Conservation (phyloP, 2,888 invertebrate species). For the Argyresthia albistria region DNA sequence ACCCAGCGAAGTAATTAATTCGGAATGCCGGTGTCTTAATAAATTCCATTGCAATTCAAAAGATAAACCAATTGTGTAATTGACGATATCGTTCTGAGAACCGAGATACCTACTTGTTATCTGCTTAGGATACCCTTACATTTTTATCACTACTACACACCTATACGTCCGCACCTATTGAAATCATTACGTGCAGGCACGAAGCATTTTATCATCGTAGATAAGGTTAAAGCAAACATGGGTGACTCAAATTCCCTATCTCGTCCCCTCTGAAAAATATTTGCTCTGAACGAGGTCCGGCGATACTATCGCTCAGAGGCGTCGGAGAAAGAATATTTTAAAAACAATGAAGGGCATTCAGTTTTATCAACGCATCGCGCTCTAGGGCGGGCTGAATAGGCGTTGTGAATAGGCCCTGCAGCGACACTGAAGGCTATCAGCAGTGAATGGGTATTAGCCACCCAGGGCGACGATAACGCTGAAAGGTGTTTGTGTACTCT, state of each 20-base stretch:
- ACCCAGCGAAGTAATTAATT: no score
- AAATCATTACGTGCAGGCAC: no score
- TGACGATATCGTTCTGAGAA: no score
- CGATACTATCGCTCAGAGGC: conserved; percentile 46
- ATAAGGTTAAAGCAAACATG: neutral
- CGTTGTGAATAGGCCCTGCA: conserved; percentile 46
- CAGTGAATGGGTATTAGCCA: conserved; percentile 61
- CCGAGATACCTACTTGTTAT: no score
- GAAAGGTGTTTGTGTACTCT: conserved; percentile 41
- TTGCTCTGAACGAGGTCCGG: conserved; percentile 30
- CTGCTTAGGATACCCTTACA: no score
- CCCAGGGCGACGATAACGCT: conserved; percentile 62
- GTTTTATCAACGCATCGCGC: conserved; percentile 64
- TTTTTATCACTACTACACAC: no score
- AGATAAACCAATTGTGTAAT: no score
- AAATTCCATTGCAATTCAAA: no score
- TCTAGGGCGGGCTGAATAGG: conserved; percentile 50
- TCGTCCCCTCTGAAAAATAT: conserved; percentile 3
- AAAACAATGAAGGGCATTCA: conserved; percentile 60
- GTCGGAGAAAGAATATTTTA: conserved; percentile 45
- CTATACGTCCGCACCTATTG: no score
- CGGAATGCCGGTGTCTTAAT: no score
- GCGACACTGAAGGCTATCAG: conserved; percentile 50
- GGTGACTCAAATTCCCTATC: neutral
- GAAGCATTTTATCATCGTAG: no score